phyloP scores from a whole-genome alignment of 2,888 invertebrate species.

The Ennomos fuscantarius region DNA sequence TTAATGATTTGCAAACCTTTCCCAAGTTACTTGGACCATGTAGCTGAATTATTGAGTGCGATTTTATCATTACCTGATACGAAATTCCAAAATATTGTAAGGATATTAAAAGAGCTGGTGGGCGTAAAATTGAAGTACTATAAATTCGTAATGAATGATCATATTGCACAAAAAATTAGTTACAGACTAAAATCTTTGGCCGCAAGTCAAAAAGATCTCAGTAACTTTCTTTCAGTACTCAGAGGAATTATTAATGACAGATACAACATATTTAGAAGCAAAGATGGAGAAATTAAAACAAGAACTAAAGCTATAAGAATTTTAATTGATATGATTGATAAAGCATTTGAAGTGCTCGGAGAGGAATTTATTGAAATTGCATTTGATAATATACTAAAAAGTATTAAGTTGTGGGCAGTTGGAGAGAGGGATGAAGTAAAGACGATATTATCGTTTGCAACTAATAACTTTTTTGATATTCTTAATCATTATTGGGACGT shows the following conservation, averaged over 20 bases:
- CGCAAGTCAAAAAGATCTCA: conserved; percentile 29
- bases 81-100: conserved; percentile 38
- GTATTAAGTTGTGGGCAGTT: conserved; percentile 41
- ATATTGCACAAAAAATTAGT: conserved; percentile 34
- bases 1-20: conserved; percentile 49
- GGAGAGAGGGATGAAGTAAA: not conserved
- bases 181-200: conserved; percentile 23
- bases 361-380: conserved; percentile 43
- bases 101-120: conserved; percentile 27
- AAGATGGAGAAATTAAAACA: conserved; percentile 28
- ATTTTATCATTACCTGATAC: conserved; percentile 43
- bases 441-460: not conserved
- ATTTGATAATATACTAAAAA: conserved; percentile 41
- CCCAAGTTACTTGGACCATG: conserved; percentile 51
- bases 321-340: conserved; percentile 57
- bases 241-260: conserved; percentile 41
- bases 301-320: conserved; percentile 48
- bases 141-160: conserved; percentile 37
- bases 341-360: conserved; percentile 43
- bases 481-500: conserved; percentile 1
- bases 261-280: conserved; percentile 39
- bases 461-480: conserved; percentile 6
- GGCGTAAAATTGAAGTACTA: conserved; percentile 35
- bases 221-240: conserved; percentile 32
- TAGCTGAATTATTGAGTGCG: conserved; percentile 45